Percentiles rank a stretch among this genome's conserved stretches.
Conservation (phyloP, 2,797 vertebrate species). For the Xyrichtys novacula region DNA sequence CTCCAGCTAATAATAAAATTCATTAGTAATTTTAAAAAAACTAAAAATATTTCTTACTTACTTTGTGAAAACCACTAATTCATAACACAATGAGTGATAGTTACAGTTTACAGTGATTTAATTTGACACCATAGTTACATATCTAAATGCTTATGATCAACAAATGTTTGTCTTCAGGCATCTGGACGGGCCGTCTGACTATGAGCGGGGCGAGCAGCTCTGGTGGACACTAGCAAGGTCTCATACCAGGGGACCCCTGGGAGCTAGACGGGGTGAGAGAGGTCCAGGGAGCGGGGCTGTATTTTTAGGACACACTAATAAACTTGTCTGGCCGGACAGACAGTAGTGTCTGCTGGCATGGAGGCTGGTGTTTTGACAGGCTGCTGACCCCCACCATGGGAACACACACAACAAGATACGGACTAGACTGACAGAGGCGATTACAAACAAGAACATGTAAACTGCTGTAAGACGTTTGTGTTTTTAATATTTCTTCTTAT, state of each 20-base stretch:
- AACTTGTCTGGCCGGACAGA: constrained; percentile 80
- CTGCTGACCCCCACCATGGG: constrained; percentile 52
- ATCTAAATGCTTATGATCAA: constrained; percentile 63
- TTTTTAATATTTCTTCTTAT: background rate
- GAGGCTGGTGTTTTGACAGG: constrained; percentile 77
- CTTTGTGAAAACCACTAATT: too few species aligned
- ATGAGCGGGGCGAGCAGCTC: constrained; percentile 32
- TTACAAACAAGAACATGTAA: constrained; percentile 3
- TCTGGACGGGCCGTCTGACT: constrained; percentile 44
- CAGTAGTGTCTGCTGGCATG: constrained; percentile 67
- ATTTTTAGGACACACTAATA: constrained; percentile 84
- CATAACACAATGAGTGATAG: too few species aligned
- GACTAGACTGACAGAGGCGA: constrained; percentile 23
- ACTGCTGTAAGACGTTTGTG: constrained; percentile 4
- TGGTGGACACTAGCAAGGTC: constrained; percentile 57
- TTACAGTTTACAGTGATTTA: too few species aligned
- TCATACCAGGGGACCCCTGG: constrained; percentile 76
- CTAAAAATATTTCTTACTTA: too few species aligned
- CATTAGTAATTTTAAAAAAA: too few species aligned
- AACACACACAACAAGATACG: constrained; percentile 24
- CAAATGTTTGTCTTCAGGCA: constrained; percentile 71
- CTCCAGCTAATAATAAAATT: constrained; percentile 33
- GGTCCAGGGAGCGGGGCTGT: constrained; percentile 55
- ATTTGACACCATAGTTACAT: too few species aligned
- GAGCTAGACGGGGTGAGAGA: constrained; percentile 59